A percentile compares a stretch with the other conserved stretches of the same genome.
These are phyloP conservation scores for Huso huso DNA, from an alignment of 2,797 vertebrate genomes.

Conservation along the genomic window DNA sequence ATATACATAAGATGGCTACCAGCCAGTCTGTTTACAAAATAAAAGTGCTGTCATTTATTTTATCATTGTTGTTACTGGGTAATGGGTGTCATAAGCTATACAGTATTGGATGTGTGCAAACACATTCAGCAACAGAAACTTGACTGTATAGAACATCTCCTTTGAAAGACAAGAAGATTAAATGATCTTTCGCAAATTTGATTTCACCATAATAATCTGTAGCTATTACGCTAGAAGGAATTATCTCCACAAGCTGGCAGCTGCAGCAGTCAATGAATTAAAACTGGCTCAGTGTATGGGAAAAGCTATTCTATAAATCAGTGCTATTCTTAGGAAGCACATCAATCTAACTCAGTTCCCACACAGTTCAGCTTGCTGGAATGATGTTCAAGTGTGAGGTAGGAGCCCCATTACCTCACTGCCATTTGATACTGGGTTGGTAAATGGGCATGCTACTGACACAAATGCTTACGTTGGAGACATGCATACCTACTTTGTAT, in stretches of 20 bases:
- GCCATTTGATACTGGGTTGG: slow-evolving; percentile 24
- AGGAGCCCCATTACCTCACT: slow-evolving; percentile 58
- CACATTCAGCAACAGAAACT: too few relatives aligned
- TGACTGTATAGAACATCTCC: too few relatives aligned
- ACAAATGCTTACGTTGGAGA: too few relatives aligned
- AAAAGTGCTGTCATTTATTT: too few relatives aligned
- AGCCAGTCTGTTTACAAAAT: too few relatives aligned
- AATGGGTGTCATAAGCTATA: too few relatives aligned
- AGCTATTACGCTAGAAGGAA: slow-evolving; percentile 67
- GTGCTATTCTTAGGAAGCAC: slow-evolving; percentile 66
- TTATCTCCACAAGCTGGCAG: slow-evolving; percentile 64
- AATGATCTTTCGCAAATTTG: slow-evolving; percentile 69
- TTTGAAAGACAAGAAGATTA: slow-evolving; percentile 45
- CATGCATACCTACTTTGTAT: too few relatives aligned
- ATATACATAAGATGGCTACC: too few relatives aligned
- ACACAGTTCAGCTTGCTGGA: slow-evolving; percentile 42
- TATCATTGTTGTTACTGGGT: too few relatives aligned
- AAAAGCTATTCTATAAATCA: slow-evolving; percentile 68
- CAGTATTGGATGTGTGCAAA: too few relatives aligned
- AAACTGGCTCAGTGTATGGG: slow-evolving; percentile 71
- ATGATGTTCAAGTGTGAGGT: slow-evolving; percentile 54
- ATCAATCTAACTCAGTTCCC: slow-evolving; percentile 58
- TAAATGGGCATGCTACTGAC: too few relatives aligned
- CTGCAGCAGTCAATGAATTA: slow-evolving; percentile 72
- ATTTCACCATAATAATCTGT: slow-evolving; percentile 73